Percentiles rank a stretch among this genome's conserved stretches.
Evolutionary conservation across 2,113 vertebrate species (phyloP).

Genomic region (Alexandromys fortis): DNA sequence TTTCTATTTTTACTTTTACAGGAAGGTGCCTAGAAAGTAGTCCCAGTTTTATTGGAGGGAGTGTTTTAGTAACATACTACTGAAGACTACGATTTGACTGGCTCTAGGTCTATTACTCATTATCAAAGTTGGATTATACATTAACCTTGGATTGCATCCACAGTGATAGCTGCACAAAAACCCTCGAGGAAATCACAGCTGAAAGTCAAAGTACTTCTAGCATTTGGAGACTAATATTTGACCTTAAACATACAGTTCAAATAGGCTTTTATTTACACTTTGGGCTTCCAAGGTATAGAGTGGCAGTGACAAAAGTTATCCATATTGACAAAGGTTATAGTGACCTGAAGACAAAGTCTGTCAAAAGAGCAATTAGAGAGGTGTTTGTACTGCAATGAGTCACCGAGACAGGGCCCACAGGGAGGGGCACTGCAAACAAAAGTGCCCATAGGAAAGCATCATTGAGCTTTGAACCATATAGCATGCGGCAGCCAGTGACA

Average conservation of each 20-base stretch:
- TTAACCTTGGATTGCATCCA: background rate
- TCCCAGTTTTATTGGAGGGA: background rate
- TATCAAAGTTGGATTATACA: background rate
- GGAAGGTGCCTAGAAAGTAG: background rate
- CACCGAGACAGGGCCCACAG: background rate
- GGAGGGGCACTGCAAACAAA: rapidly evolving
- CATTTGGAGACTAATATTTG: background rate
- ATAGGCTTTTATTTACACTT: background rate
- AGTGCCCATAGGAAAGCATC: background rate
- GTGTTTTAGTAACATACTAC: background rate
- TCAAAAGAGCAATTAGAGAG: background rate
- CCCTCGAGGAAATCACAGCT: background rate
- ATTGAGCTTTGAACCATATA: background rate
- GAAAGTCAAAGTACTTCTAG: background rate
- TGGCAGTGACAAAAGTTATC: background rate
- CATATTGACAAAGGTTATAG: background rate
- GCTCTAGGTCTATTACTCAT: background rate
- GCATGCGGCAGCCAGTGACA: background rate
- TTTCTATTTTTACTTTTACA: slow-evolving; percentile 17
- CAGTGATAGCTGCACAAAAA: background rate
- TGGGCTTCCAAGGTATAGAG: background rate
- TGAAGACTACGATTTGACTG: background rate
- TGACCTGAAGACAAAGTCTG: background rate
- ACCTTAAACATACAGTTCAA: background rate
- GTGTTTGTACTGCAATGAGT: background rate